Base-by-base conservation (phyloP, 2,888 invertebrate genomes). In the Electrophaes corylata region DNA sequence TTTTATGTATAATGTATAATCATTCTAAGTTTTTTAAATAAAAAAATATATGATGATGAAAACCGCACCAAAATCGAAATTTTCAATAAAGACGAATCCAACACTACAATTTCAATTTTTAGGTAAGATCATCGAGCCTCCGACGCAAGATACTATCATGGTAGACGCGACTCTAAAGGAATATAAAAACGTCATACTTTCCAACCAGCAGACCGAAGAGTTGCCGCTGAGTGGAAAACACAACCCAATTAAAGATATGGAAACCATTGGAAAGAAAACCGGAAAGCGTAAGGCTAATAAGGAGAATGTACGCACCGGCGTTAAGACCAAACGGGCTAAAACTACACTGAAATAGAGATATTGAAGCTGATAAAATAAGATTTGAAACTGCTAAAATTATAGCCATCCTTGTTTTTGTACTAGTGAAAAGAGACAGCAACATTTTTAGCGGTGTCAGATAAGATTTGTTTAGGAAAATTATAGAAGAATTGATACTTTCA, bases 141-240 rank as follows among this genome's bases (percentile, higher is more conserved):
- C 65, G 4, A 12, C 50, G 3, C 23, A 66, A 1, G 35, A 54
- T 10, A 53, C 49, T 4, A 48, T 40, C 2, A 45, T 61, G 1
- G 75, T 76, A 55, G 76, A 85, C 62, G 50, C 69, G 0, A 78
- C 76, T 6, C 54, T 87, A 23, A 72, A 78, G 39, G 72, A 85
- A 57, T 87, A 88, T 37, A 71, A 74, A 33, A 78, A 82, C 23
- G 84, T 79, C 0, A 48, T 83, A 0, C 43, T 76, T 6, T 64
- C 70, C 4, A 69, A 68, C 19, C 70, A 71, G 10, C 67, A 65
- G 8, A 56, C 54, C 6, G 73, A 70, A 1, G 74, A 76, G 0
- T 45, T 75, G 31, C 81, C 81, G 0, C 47, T 78, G 0, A 79
- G 76, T 45, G 80, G 77, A 0, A 68, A 69, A 19, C 78, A 78